Conservation (phyloP, 1,140 invertebrate genomes). For the Caenorhabditis briggsae region DNA sequence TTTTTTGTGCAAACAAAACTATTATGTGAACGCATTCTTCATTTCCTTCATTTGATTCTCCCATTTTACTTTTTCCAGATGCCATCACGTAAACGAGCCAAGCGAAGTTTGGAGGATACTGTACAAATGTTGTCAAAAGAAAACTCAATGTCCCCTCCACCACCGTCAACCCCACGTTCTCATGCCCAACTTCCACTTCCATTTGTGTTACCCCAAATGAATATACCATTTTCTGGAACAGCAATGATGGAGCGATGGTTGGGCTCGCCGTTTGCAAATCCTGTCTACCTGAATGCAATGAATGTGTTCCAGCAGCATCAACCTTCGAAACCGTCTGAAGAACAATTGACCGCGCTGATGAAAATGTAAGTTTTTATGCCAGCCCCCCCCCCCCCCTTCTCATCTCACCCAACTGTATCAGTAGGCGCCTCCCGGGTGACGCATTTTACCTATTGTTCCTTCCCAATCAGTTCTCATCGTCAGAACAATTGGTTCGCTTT, state of each 20-base stretch:
- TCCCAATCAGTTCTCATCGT: neutral
- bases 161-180: too few species aligned
- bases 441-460: constrained; percentile 17
- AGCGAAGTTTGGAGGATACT: constrained; percentile 49
- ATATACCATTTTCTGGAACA: neutral
- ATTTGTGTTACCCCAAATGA: neutral
- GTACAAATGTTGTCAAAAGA: constrained; percentile 45
- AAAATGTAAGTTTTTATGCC: constrained; percentile 29
- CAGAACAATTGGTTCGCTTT: neutral
- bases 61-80: constrained; percentile 18
- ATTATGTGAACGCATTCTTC: constrained; percentile 22
- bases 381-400: neutral
- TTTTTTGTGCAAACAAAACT: constrained; percentile 4
- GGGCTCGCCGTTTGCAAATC: neutral
- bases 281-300: constrained; percentile 23
- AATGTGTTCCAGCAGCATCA: constrained; percentile 11
- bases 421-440: constrained; percentile 44
- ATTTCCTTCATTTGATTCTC: neutral
- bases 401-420: constrained; percentile 47
- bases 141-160: constrained; percentile 12
- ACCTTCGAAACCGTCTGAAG: neutral
- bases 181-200: neutral
- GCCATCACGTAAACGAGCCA: constrained; percentile 38
- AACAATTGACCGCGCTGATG: constrained; percentile 17
- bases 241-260: constrained; percentile 2